These are phyloP conservation scores for Trissoscelio sp. DNA, from an alignment of 2,888 invertebrate genomes.

Conservation along the genomic window DNA sequence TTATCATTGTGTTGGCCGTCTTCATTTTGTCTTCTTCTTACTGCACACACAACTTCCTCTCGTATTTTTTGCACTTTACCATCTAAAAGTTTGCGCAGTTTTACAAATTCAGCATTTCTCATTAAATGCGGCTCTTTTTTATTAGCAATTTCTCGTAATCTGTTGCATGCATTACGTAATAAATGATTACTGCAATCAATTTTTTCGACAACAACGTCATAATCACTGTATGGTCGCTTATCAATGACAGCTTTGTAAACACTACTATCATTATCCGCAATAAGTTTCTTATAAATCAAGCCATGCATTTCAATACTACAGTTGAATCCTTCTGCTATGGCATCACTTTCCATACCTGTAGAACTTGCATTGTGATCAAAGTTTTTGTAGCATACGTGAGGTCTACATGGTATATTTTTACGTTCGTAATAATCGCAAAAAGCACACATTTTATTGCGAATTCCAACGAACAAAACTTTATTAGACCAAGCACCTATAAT, in stretches of 20 bases:
- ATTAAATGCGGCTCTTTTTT: not conserved
- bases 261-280: constrained; percentile 62
- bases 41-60: not conserved
- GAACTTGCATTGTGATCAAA: constrained; percentile 63
- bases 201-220: constrained; percentile 47
- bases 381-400: constrained; percentile 70
- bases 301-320: constrained; percentile 29
- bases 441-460: constrained; percentile 70
- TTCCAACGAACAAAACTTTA: constrained; percentile 65
- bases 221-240: constrained; percentile 42
- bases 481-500: constrained; percentile 58
- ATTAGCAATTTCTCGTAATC: not conserved
- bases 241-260: constrained; percentile 51
- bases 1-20: not conserved
- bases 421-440: constrained; percentile 24
- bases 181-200: constrained; percentile 65
- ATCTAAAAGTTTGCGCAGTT: not conserved
- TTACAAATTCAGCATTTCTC: not conserved
- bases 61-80: not conserved
- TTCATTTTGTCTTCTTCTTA: not conserved
- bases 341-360: constrained; percentile 34
- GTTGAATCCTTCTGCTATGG: constrained; percentile 32
- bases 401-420: not conserved
- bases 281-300: constrained; percentile 42
- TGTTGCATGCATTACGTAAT: constrained; percentile 37